These are phyloP conservation scores for Telmatherina bonti DNA, from an alignment of 2,797 vertebrate species.

Conservation along the genomic window DNA sequence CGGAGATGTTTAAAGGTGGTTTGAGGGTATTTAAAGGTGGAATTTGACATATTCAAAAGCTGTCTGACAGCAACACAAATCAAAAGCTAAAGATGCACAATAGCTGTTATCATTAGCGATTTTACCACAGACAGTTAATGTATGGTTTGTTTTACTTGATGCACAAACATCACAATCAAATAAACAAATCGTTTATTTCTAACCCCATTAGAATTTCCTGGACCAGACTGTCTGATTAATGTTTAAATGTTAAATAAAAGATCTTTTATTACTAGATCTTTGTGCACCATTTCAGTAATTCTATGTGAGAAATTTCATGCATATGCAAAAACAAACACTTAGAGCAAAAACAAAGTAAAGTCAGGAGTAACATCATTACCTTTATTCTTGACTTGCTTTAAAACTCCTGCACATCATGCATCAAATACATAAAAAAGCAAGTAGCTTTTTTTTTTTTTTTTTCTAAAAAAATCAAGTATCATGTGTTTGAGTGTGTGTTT, in stretches of 20 bases:
- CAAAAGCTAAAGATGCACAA: too few relatives aligned
- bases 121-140: too few relatives aligned
- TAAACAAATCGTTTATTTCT: neutral
- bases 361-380: neutral
- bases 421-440: neutral
- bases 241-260: slow-evolving; percentile 28
- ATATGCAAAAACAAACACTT: slow-evolving; percentile 5
- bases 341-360: neutral
- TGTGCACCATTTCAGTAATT: slow-evolving; percentile 9
- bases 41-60: too few relatives aligned
- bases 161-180: too few relatives aligned
- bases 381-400: neutral
- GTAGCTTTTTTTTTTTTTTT: slow-evolving; percentile 22
- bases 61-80: too few relatives aligned
- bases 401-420: neutral
- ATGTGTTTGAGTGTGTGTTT: slow-evolving; percentile 29
- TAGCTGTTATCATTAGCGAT: too few relatives aligned
- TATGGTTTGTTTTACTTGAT: too few relatives aligned
- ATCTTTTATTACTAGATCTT: slow-evolving; percentile 6
- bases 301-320: slow-evolving; percentile 16
- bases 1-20: too few relatives aligned
- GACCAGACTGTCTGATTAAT: neutral
- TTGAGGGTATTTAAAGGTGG: too few relatives aligned
- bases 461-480: neutral
- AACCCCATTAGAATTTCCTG: neutral